phyloP scores from a whole-genome alignment of 2,113 vertebrate species.

The Malurus alboscapulatus region DNA sequence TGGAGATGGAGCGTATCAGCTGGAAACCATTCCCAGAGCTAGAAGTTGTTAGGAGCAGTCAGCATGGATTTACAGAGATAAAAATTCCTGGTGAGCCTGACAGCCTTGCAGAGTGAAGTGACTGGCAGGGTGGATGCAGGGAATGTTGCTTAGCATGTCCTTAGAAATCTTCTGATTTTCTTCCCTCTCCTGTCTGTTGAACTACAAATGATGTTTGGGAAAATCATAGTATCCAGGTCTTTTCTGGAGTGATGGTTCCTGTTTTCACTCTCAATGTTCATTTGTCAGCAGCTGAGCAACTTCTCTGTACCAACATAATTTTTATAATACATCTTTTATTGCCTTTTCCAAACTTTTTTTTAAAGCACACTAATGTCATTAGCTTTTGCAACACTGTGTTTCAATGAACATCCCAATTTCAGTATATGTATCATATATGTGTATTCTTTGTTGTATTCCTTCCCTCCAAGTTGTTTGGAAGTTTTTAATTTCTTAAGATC shows the following conservation, averaged over 20 bases:
- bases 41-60: neutral
- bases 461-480: neutral
- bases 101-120: neutral
- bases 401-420: neutral
- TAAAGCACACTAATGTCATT: neutral
- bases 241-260: neutral
- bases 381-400: neutral
- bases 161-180: neutral
- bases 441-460: neutral
- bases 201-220: neutral
- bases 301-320: neutral
- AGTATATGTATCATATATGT: fast-evolving
- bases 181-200: neutral
- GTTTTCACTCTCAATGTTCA: neutral
- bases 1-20: neutral
- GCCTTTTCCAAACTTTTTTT: neutral
- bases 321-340: neutral
- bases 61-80: neutral
- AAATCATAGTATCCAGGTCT: neutral
- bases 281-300: neutral
- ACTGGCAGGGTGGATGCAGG: neutral
- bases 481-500: neutral
- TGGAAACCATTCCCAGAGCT: neutral
- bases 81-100: neutral
- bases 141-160: neutral